phyloP scores from a whole-genome alignment of 2,797 vertebrate genomes.

The Craterocephalus amniculus region DNA sequence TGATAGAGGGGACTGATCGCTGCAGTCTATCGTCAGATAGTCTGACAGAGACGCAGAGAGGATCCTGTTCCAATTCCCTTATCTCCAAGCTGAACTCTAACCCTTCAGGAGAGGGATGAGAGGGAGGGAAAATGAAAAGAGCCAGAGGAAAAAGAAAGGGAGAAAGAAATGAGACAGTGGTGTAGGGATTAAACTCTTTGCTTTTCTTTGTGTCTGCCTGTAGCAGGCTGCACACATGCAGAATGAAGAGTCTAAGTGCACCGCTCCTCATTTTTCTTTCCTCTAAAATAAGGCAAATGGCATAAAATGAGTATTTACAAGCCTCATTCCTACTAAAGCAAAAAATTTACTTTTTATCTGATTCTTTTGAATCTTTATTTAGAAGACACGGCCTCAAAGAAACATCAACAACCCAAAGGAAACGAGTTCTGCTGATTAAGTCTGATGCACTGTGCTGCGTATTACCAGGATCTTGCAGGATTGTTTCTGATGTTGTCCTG shows the following conservation, averaged over 20 bases:
- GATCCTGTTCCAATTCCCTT: conserved; percentile 73
- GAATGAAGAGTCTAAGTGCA: not conserved
- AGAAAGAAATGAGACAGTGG: conserved; percentile 47
- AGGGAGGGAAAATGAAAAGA: conserved; percentile 59
- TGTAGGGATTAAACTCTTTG: conserved; percentile 66
- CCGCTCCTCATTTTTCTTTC: conserved; percentile 18
- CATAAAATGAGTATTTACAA: too few species aligned
- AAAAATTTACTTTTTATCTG: too few species aligned
- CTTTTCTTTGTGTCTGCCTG: conserved; percentile 41
- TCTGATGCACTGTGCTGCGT: too few species aligned
- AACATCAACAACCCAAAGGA: too few species aligned
- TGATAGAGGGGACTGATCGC: conserved; percentile 71
- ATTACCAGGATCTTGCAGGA: too few species aligned
- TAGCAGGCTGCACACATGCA: conserved; percentile 1
- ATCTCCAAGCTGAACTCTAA: conserved; percentile 73
- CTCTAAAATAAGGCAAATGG: too few species aligned
- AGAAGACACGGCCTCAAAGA: too few species aligned
- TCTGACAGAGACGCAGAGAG: conserved; percentile 61
- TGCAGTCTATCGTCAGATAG: conserved; percentile 65
- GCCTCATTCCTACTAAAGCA: too few species aligned
- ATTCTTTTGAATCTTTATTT: too few species aligned
- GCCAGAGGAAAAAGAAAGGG: conserved; percentile 47
- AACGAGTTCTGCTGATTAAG: too few species aligned
- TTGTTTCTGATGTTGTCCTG: too few species aligned
- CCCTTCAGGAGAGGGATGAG: conserved; percentile 62